phyloP scores from a whole-genome alignment of 1,140 invertebrate species.

The roundworm (Caenorhabditis elegans) region DNA sequence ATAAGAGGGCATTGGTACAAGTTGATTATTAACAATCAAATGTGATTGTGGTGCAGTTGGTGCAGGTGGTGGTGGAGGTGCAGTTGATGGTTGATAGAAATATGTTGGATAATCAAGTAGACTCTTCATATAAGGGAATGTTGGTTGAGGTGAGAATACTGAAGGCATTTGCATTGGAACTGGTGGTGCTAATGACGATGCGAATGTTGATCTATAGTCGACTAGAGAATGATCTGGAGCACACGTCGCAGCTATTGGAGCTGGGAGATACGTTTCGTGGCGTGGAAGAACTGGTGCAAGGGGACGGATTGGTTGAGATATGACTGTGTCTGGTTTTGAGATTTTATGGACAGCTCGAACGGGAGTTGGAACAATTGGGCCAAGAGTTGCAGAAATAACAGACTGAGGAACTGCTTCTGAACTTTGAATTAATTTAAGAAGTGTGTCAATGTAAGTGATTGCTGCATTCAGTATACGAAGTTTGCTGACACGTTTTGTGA shows the following conservation, averaged over 20 bases:
- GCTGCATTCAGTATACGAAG: conserved; percentile 59
- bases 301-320: neutral
- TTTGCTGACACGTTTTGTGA: conserved; percentile 60
- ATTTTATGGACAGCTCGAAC: neutral
- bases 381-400: neutral
- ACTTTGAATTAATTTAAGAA: conserved; percentile 37
- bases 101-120: conserved; percentile 5
- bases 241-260: neutral
- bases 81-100: conserved; percentile 21
- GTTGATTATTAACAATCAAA: neutral
- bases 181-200: neutral
- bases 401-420: neutral
- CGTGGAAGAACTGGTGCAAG: neutral
- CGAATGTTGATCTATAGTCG: neutral
- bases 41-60: neutral
- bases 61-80: neutral
- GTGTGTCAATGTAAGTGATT: conserved; percentile 56
- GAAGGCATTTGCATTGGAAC: neutral
- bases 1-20: neutral
- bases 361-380: neutral
- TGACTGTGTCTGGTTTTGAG: neutral
- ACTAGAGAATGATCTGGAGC: neutral
- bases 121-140: neutral
- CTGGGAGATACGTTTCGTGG: neutral
- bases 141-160: neutral